Base-by-base conservation (phyloP, 2,888 invertebrate species). In the Pterobdella sp. region DNA sequence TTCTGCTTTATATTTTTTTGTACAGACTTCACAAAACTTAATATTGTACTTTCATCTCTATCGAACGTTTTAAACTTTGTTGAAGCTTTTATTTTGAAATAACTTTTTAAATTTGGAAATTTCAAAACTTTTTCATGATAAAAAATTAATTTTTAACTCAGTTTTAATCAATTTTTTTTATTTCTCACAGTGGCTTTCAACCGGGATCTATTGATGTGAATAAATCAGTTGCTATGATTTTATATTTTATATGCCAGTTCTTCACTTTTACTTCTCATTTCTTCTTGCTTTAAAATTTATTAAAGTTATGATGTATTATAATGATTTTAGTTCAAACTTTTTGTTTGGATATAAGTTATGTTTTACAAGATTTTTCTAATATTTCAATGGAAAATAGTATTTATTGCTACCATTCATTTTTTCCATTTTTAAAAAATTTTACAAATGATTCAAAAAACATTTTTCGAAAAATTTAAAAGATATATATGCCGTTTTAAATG, bases 121-220 rank as follows among this genome's bases (percentile, higher is more conserved):
- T n/a, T n/a, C n/a, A n/a, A n/a, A n/a, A n/a, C n/a, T n/a, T n/a
- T n/a, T n/a, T n/a, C n/a, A n/a, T n/a, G n/a, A n/a, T n/a, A n/a
- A n/a, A n/a, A n/a, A n/a, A n/a, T n/a, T n/a, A n/a, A n/a, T n/a
- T n/a, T n/a, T n/a, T n/a, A n/a, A n/a, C n/a, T n/a, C n/a, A n/a
- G n/a, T n/a, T n/a, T n/a, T n/a, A n/a, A n/a, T n/a, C n/a, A n/a
- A n/a, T 14, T 18, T 42, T 42, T 42, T 42, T 42, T 42, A 7
- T 42, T 42, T 42, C 10, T 18, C 7, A 42, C 60, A 56, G 60
- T 56, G 60, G 60, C 60, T 56, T 56, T 56, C 60, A 4, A 56
- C 60, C 7, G 26, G n/a, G 4, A 4, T 56, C 60, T 56, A 56
- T 26, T 22, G 18, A 22, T 56, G 60, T 26, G 60, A 56, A 4